phyloP scores from a whole-genome alignment of 2,888 invertebrate species.

The Drosophila gaucha region DNA sequence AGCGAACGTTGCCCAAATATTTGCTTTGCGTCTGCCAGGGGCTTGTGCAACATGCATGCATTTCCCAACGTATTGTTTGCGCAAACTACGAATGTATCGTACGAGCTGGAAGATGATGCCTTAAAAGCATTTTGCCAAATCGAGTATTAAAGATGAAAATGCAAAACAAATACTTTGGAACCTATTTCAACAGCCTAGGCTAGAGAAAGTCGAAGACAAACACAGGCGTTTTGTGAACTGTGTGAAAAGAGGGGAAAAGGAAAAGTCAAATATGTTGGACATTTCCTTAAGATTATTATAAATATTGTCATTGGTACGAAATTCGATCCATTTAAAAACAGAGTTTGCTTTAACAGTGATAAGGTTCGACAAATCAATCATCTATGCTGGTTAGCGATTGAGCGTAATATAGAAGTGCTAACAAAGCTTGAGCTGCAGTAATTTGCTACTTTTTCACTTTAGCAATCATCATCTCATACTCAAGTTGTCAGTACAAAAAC shows the following conservation, averaged over 20 bases:
- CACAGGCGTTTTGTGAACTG: background rate
- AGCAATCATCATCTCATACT: background rate
- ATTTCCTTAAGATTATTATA: background rate
- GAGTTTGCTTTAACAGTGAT: background rate
- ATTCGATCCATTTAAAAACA: background rate
- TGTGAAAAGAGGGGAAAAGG: background rate
- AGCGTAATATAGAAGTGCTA: background rate
- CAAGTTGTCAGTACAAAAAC: background rate
- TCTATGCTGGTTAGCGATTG: background rate
- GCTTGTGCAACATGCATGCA: conserved; percentile 51
- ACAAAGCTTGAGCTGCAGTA: background rate
- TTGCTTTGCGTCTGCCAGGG: conserved; percentile 49
- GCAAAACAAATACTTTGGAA: conserved; percentile 2
- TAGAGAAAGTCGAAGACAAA: background rate
- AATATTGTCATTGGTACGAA: conserved; percentile 14
- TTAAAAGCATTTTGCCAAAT: conserved; percentile 50
- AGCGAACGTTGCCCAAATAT: conserved; percentile 44
- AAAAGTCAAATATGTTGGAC: conserved; percentile 1
- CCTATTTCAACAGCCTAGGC: background rate
- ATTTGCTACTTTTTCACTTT: background rate
- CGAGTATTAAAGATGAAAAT: background rate
- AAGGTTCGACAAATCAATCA: background rate
- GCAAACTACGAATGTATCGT: conserved; percentile 34
- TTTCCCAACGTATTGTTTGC: conserved; percentile 44
- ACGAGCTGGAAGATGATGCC: conserved; percentile 12